These are phyloP conservation scores for Pristionchus mayeri DNA, from an alignment of 2,888 invertebrate species.

Conservation along the genomic window DNA sequence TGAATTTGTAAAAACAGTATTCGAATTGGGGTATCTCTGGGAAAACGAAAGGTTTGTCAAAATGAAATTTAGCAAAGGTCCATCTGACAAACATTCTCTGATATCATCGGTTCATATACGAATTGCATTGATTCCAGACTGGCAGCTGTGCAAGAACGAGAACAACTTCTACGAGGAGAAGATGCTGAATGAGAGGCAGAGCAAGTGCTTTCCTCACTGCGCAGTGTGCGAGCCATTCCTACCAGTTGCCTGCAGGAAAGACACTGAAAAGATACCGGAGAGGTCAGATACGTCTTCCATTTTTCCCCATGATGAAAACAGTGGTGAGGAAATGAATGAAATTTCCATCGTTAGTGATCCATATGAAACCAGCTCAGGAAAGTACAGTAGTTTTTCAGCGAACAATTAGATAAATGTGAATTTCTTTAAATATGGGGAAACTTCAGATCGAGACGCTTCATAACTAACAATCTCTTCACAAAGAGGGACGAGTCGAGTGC, in stretches of 20 bases:
- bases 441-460: conserved; percentile 6
- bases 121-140: too few species aligned
- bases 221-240: conserved; percentile 80
- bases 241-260: conserved; percentile 11
- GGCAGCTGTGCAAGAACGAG: conserved; percentile 8
- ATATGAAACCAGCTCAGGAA: not conserved
- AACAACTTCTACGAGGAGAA: conserved; percentile 57
- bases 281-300: not conserved
- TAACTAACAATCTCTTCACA: not conserved
- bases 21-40: too few species aligned
- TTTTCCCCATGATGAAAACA: not conserved
- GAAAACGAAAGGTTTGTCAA: too few species aligned
- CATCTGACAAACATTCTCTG: too few species aligned
- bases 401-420: not conserved
- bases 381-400: not conserved
- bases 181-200: conserved; percentile 79
- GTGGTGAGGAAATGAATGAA: not conserved
- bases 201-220: conserved; percentile 80
- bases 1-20: too few species aligned
- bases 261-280: not conserved
- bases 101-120: too few species aligned
- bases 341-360: not conserved
- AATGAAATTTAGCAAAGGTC: too few species aligned
- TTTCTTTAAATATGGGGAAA: too few species aligned
- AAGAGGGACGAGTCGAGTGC: not conserved